Evolutionary conservation across 1,140 invertebrate species (phyloP), one percentile per base, ranked within the genome.

Genomic region (Drosophila bocki): DNA sequence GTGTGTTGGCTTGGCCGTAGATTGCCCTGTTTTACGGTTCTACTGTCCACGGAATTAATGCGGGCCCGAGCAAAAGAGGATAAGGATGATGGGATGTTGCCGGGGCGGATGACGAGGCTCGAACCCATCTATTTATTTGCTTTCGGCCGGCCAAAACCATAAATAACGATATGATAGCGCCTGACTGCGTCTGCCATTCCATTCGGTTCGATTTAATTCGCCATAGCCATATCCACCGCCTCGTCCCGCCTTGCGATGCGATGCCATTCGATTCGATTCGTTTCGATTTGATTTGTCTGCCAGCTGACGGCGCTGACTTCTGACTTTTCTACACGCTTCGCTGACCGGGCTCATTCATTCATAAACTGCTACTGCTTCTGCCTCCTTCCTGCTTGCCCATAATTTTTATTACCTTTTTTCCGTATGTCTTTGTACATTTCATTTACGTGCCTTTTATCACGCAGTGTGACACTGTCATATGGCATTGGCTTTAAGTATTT

Each of bases 91-190:
- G 5, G 13, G 42, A 35, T 54, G 59, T 48, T 48, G 37, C 51
- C 15, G 53, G 33, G 44, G 22, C 67, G 17, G 26, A 54, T 75
- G 69, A 75, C 70, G 69, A 53, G 75, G 74, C 51, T 45, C 50
- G 58, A 61, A 77, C 71, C 37, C 61, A 58, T 63, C 47, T 72
- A 86, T 87, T 87, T 87, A 62, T 87, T 82, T 82, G 65, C 75
- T 65, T 72, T 87, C 32, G 39, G 26, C 67, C 62, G 54, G 75
- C 70, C 42, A 78, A 78, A 77, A 82, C 71, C 83, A 80, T 80
- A 83, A 87, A 86, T 83, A 86, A 87, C 83, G 79, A 80, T 72
- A 72, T 82, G 83, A 86, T 69, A 59, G 60, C 67, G 76, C 76
- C 48, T 77, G 83, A 83, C 57, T 77, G 83, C 75, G 78, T 61